Evolutionary conservation across 2,797 vertebrate species (phyloP), one percentile per base, ranked within the genome.

Genomic region (Ctenopoma multispine): DNA sequence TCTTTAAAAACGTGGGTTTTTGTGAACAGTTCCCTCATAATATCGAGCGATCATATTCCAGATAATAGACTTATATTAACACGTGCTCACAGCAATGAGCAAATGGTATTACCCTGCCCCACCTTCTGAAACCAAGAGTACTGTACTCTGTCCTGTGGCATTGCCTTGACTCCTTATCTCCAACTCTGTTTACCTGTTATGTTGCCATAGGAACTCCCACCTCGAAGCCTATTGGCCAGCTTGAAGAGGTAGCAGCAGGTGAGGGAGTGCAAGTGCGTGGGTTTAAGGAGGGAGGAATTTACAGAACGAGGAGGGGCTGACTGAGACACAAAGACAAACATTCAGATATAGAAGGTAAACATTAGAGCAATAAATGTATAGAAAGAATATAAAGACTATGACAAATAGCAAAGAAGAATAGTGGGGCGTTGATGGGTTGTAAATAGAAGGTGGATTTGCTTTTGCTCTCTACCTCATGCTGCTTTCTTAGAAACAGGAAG

Each of bases 111-210:
- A 46, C 44, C 44, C 51, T 7, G 4, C 9, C 15, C 7, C 9
- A 3, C n/a, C 24, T 0, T 8, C 14, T 36, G 20, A 36, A 62
- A 31, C 8, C 17, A 34, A n/a, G 41, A 61, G 27, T 15, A 12
- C 40, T 20, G 44, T 46, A 46, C 44, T 46, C 44, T 46, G 41
- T 44, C 41, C 44, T 46, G 5, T 34, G 66, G 41, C 20, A 21
- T 63, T 36, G 23, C 24, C 36, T 29, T 50, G 51, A 13, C 69
- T n/a, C 41, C 79, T 92, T 89, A 87, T 89, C 90, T 59, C 57
- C 68, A 53, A 74, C 79, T 81, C 43, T 92, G 81, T 94, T 94
- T 93, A 93, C 84, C 83, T 93, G 92, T 94, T 94, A 77, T 87
- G 92, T 94, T 90, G 60, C 91, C 86, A 89, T 88, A 44, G 90